Base-by-base conservation (phyloP, 2,113 vertebrate genomes). In the Meriones unguiculatus region DNA sequence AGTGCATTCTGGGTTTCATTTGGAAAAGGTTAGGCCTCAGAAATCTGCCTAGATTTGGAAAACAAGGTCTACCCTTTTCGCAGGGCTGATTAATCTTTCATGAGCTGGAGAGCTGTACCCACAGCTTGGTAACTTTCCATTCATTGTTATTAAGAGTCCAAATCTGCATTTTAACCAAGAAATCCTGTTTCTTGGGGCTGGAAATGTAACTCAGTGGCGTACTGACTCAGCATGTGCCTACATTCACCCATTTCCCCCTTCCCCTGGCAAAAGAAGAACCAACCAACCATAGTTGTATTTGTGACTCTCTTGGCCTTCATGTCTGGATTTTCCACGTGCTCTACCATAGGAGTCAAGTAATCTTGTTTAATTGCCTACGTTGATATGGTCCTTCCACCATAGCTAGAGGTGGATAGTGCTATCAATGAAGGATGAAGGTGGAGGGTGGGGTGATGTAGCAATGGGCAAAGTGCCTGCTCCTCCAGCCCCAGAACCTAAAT, bases 91-190 rank as follows among this genome's bases (percentile, higher is more conserved):
- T 73, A 92, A 91, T 95, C 17, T 96, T 94, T 95, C 89, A 91
- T 91, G 91, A 95, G 64, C n/a, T 81, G 24, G 77, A 70, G 67
- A 95, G 69, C 64, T 92, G 28, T 81, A 59, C 50, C n/a, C 52
- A n/a, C 13, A 81, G 2, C 59, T 96, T 59, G 84, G 67, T 96
- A 93, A 96, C 62, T 97, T 96, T 95, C 93, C 94, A 59, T 50
- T 94, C 62, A 69, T 59, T 88, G 41, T 91, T 84, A 82, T 77
- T 25, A 82, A 94, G 76, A 75, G 11, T 85, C 41, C 57, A 13
- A 6, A 89, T 72, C 67, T 91, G 17, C 62, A 87, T 59, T 90
- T 97, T 87, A 65, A 73, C 73, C 57, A 77, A 87, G 81, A 91
- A 94, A 73, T 92, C 30, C 28, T 20, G 89, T 50, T 84, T 77